phyloP scores from a whole-genome alignment of 35 echinoderm and acorn worm genomes.

The Lytechinus pictus region DNA sequence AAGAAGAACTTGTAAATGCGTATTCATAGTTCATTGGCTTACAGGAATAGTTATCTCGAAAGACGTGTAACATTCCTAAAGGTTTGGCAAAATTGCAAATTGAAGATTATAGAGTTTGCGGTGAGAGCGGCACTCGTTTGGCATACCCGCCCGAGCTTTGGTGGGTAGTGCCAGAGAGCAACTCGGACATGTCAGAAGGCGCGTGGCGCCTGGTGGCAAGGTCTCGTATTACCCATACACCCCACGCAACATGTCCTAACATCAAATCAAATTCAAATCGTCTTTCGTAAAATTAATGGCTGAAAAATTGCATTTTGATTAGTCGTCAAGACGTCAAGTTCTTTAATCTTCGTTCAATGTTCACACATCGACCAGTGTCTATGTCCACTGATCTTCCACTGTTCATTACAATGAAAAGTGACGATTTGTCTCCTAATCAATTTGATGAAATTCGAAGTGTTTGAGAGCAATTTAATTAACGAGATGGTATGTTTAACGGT shows the following conservation, averaged over 20 bases:
- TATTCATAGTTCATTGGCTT: slow-evolving; percentile 5
- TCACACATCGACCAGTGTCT: background rate
- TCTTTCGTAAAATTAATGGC: slow-evolving; percentile 14
- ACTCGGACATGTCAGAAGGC: background rate
- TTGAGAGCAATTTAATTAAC: slow-evolving; percentile 4
- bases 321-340: background rate
- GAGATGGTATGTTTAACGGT: background rate
- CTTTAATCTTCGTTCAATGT: background rate
- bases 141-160: background rate
- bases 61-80: background rate
- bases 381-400: background rate
- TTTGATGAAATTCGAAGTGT: slow-evolving; percentile 30
- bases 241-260: background rate
- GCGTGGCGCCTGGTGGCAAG: slow-evolving; percentile 12
- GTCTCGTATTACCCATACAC: background rate
- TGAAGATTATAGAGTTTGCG: background rate
- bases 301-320: slow-evolving; percentile 41
- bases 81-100: background rate
- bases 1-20: background rate
- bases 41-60: background rate
- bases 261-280: slow-evolving; percentile 27
- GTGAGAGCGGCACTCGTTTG: background rate
- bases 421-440: background rate
- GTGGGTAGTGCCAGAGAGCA: background rate
- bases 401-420: background rate